A percentile compares a stretch with the other conserved stretches of the same genome.
Evolutionary conservation across 1,140 invertebrate genomes (phyloP).

Genomic region (Armadillidium nasatum): DNA sequence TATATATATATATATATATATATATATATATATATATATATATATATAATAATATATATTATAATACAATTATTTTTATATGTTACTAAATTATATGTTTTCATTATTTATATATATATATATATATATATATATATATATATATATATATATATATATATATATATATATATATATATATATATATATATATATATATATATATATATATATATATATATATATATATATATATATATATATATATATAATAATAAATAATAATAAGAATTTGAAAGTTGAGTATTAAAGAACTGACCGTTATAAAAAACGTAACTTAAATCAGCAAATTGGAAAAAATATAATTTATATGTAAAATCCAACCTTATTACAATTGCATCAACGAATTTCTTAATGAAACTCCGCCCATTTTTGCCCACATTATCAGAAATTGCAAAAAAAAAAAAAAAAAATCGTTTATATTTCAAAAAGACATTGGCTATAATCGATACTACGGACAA

Average conservation of each 20-base stretch:
- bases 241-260: background rate
- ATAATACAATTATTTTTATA: background rate
- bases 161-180: conserved; percentile 2
- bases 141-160: conserved; percentile 2
- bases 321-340: too few species aligned
- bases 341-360: too few species aligned
- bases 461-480: too few species aligned
- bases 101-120: background rate
- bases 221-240: conserved; percentile 2
- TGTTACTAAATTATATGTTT: background rate
- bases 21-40: conserved; percentile 2
- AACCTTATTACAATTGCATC: too few species aligned
- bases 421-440: too few species aligned
- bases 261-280: too few species aligned
- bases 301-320: too few species aligned
- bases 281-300: too few species aligned
- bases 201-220: conserved; percentile 6
- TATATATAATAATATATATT: background rate
- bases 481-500: too few species aligned
- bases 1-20: conserved; percentile 1
- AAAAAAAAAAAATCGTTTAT: too few species aligned
- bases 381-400: too few species aligned
- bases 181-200: background rate
- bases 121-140: conserved; percentile 6
- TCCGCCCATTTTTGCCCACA: too few species aligned